Conservation (phyloP, 1,140 invertebrate genomes). For the Drosophila rhopaloa region DNA sequence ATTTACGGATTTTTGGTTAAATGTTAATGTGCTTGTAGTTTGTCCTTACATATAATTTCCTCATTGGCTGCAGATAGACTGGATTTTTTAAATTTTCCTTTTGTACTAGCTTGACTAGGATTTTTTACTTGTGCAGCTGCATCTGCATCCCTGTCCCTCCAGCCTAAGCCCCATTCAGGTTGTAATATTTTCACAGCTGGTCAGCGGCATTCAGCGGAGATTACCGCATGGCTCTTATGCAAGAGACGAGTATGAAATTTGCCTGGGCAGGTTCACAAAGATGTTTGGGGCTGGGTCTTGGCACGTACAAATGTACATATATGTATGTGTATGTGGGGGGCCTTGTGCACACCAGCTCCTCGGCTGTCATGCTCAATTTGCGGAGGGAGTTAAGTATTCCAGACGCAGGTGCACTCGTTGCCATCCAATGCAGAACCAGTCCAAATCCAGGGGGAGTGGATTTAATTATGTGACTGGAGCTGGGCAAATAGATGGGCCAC, state of each 20-base stretch:
- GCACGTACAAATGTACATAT: background rate
- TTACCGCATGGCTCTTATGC: conserved; percentile 71
- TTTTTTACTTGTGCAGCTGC: conserved; percentile 12
- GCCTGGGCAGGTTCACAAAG: conserved; percentile 40
- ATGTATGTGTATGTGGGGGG: background rate
- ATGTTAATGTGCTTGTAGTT: no score
- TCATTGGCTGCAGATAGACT: no score
- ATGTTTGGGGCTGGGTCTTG: conserved; percentile 36
- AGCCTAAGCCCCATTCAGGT: conserved; percentile 13
- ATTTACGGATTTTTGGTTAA: no score
- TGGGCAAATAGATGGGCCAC: conserved; percentile 36
- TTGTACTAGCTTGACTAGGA: no score
- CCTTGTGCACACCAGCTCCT: conserved; percentile 9
- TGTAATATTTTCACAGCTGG: conserved; percentile 67
- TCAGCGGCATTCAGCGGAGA: conserved; percentile 45
- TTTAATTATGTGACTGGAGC: conserved; percentile 32
- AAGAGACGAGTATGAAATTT: conserved; percentile 63
- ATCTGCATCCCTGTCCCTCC: conserved; percentile 17
- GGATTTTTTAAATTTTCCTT: no score
- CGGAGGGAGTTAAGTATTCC: conserved; percentile 26
- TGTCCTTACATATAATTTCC: no score
- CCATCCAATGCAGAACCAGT: conserved; percentile 60
- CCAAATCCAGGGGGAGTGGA: conserved; percentile 25
- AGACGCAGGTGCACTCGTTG: conserved; percentile 53
- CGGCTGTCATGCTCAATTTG: conserved; percentile 51